A percentile compares a stretch with the other conserved stretches of the same genome.
Conservation (phyloP, 2,888 invertebrate genomes). For the Ligdia adustata region DNA sequence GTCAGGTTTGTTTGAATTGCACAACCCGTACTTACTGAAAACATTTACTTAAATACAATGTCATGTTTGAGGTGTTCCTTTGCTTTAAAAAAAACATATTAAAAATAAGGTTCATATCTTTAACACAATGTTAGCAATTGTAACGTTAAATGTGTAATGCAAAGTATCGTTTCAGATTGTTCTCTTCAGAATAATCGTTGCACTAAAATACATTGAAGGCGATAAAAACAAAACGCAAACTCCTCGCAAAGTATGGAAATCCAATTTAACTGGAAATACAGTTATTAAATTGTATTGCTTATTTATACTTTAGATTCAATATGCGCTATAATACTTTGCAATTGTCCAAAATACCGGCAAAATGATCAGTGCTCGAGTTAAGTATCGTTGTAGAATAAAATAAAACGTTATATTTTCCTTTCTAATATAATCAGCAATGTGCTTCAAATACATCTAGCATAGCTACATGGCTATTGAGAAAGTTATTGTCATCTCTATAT, state of each 20-base stretch:
- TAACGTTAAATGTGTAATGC: not conserved
- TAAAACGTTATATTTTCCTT: slow-evolving; percentile 10
- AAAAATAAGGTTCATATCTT: too few species aligned
- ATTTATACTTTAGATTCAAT: slow-evolving; percentile 2
- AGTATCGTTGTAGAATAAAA: slow-evolving; percentile 6
- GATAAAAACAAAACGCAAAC: too few species aligned
- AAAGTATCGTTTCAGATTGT: too few species aligned
- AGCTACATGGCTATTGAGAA: not conserved
- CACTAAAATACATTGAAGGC: too few species aligned
- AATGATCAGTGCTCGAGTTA: not conserved
- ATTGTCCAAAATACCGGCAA: not conserved
- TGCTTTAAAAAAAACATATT: too few species aligned
- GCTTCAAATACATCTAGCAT: not conserved
- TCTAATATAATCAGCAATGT: slow-evolving; percentile 4
- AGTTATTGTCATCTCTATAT: not conserved
- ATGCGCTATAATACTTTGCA: slow-evolving; percentile 1
- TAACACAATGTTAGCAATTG: too few species aligned
- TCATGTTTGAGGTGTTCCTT: too few species aligned
- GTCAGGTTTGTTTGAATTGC: too few species aligned
- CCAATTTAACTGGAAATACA: not conserved
- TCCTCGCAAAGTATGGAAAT: not conserved
- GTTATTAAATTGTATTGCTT: too few species aligned
- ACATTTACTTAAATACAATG: too few species aligned
- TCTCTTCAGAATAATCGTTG: too few species aligned
- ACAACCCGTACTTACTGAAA: too few species aligned